Evolutionary conservation across 2,797 vertebrate species (phyloP), one percentile per base, ranked within the genome.

Genomic region (Amniataba percoides): DNA sequence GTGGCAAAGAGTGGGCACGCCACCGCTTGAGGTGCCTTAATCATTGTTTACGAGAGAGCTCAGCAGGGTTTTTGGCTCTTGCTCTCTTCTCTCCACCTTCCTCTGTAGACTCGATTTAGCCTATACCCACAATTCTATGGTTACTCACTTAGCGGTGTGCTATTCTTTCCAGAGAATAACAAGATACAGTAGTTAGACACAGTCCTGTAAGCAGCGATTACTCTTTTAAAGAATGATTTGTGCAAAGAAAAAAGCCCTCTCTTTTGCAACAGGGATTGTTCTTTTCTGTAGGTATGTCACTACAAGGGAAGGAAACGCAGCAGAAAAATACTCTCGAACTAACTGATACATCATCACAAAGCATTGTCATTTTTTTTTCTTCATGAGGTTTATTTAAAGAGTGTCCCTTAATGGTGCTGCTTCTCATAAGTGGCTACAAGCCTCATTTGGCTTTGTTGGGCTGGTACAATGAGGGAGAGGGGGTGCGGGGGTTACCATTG

Each of bases 381-480:
- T 64, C 31, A 39, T 59, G 67, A 81, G 87, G 81, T 92, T 93
- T 91, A 91, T 93, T 94, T 92, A 90, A 91, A 88, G 85, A 87
- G 90, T 87, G 88, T 90, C 89, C 90, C 87, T 92, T 94, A 93
- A 93, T 93, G 82, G 87, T 72, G 83, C 90, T 84, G 85, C 88
- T 71, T 82, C 87, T 87, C 85, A 84, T 93, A 93, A 94, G 92
- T 93, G 92, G 90, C 92, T 94, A 90, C 91, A 94, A 94, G 91
- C 90, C 92, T 94, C 92, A 93, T 94, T 94, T 94, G 92, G 88
- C 89, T 93, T 93, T 93, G 94, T 89, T 92, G 88, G 89, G 66
- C 83, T 92, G 84, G 81, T 84, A 89, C 89, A 88, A 92, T 91
- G 89, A 83, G 78, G 77, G 84, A 78, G 80, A 21, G 83, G 88